phyloP scores from a whole-genome alignment of 2,113 vertebrate species.

The Odocoileus virginianus region DNA sequence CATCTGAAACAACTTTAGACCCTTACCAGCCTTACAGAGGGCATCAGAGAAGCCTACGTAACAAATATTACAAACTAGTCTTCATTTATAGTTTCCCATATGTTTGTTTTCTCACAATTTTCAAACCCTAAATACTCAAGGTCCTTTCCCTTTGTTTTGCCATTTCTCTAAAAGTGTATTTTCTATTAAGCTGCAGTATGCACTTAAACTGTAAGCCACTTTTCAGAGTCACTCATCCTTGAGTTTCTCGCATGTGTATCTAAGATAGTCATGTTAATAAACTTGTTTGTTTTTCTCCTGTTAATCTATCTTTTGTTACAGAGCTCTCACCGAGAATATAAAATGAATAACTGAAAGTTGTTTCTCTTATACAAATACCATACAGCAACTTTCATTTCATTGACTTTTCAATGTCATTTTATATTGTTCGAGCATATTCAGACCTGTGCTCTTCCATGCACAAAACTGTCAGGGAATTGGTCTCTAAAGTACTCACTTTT shows the following conservation, averaged over 20 bases:
- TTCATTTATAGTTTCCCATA: neutral
- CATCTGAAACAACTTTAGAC: neutral
- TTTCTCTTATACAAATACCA: neutral
- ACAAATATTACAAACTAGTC: neutral
- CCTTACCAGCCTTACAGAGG: neutral
- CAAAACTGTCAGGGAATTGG: rapidly evolving
- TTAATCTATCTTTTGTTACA: neutral
- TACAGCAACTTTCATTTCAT: neutral
- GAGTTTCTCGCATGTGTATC: too few relatives aligned
- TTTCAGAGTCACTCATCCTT: neutral
- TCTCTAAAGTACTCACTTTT: neutral
- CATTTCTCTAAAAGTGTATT: neutral
- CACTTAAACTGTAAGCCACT: neutral
- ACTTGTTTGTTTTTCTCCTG: neutral
- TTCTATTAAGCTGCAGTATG: neutral
- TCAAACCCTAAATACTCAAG: neutral
- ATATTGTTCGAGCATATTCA: neutral
- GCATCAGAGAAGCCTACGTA: neutral
- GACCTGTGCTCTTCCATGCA: neutral
- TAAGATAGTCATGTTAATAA: neutral
- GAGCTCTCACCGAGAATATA: neutral
- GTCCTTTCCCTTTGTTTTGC: neutral
- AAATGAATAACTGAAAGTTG: neutral
- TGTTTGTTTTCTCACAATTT: neutral
- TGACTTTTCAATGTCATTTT: neutral